phyloP scores from a whole-genome alignment of 2,113 vertebrate genomes.

The Ctenomys sociabilis region DNA sequence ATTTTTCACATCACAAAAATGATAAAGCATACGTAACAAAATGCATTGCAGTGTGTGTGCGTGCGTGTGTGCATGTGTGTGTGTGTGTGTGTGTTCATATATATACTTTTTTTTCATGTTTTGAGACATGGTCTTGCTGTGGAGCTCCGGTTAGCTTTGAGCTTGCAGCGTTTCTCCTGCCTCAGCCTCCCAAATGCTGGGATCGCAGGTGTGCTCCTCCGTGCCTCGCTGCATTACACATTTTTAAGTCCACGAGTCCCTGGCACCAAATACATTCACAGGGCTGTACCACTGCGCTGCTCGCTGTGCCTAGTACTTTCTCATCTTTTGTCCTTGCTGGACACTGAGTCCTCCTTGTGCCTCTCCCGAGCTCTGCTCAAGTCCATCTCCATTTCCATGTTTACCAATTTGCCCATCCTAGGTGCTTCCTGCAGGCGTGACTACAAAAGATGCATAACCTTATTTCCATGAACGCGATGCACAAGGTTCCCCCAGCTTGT shows the following conservation, averaged over 20 bases:
- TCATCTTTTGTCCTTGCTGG: no score
- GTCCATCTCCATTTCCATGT: accelerated
- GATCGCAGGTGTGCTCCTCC: not conserved
- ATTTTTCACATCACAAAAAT: not conserved
- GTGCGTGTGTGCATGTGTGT: no score
- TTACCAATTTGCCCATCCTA: not conserved
- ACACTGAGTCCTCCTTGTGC: accelerated
- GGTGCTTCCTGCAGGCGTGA: accelerated
- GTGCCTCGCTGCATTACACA: not conserved
- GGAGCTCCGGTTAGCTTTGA: not conserved
- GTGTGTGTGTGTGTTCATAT: not conserved
- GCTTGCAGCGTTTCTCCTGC: not conserved
- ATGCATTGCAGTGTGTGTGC: not conserved
- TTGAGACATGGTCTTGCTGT: not conserved
- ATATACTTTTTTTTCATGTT: not conserved
- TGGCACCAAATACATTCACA: accelerated
- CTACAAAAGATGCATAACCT: not conserved
- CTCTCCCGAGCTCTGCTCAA: no score
- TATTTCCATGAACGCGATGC: accelerated
- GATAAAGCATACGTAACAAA: not conserved
- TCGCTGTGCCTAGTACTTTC: not conserved
- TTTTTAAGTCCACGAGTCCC: not conserved
- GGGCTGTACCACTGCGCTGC: accelerated
- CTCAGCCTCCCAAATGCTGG: not conserved
- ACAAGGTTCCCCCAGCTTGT: accelerated